Base-by-base conservation (phyloP, 2,888 invertebrate species). In the Thymelicus acteon region DNA sequence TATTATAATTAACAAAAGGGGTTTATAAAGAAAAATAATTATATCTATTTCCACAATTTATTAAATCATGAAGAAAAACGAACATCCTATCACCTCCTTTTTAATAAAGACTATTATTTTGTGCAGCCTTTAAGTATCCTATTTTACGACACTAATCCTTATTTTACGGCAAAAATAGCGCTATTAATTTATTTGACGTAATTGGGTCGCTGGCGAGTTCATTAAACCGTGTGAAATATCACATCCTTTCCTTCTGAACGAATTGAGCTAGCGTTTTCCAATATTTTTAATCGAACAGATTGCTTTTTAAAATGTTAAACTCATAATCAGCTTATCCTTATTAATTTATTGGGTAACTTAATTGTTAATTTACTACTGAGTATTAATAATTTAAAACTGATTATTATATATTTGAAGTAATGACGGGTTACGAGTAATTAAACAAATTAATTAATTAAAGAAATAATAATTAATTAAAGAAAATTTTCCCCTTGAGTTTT, bases 161-260 rank as follows among this genome's bases (percentile, higher is more conserved):
- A 57, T 65, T 65, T 71, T 65, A 71, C 67, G 62, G 60, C 61
- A 73, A 71, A 73, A 67, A 64, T 71, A 67, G 58, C 63, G 66
- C 62, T 69, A 72, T 72, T 74, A 72, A 72, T 69, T 67, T 74
- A 72, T 70, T 60, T 81, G 84, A 83, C 83, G 82, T 83, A 85
- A 88, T 87, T 85, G 83, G 84, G 86, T 82, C 83, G 81, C 77
- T 72, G 78, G 78, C 73, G 78, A 81, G 82, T 85, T 86, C 87
- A 80, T 84, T 87, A 84, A 84, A 82, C 82, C 72, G 80, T 80
- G 80, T 84, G 82, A 88, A 87, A 87, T 84, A 86, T 86, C 77
- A 82, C 79, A 82, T 84, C 81, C 80, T 80, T 77, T 78, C 79
- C 76, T 77, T 80, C 76, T 85, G 82, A 57, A 84, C 85, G 79